Evolutionary conservation across 2,113 vertebrate genomes (phyloP), one percentile per base, ranked within the genome.

Genomic region (Lipotes vexillifer): DNA sequence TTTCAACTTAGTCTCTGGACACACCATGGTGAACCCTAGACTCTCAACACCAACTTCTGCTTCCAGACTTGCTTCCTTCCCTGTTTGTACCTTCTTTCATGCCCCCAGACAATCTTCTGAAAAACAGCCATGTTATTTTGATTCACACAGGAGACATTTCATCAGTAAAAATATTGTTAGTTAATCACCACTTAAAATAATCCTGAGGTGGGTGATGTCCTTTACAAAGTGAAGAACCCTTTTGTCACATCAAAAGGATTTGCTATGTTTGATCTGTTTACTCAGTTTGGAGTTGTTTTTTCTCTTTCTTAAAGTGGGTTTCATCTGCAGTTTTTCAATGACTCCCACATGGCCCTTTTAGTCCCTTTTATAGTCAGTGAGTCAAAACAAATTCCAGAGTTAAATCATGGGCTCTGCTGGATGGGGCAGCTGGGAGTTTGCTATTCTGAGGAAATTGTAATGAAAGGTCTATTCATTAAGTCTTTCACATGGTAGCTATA

Each of bases 391-490:
- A 95, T 94, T 97, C 93, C 93, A 87, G 33, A 88, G 66, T 95
- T 93, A 97, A 92, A 90, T 86, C 94, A 97, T 85, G 69, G 97
- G 17, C 66, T 93, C 69, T 63, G 21, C 21, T 66, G 71, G 84
- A 93, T 95, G 84, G 44, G 93, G 46, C 75, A 96, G 88, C 81
- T 96, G 81, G n/a, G 27, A 93, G 87, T 83, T 94, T 81, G 41
- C 92, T 98, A 92, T 98, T 98, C 84, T 90, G 52, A 98, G 97
- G 92, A 96, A 94, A 87, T 92, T 61, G 71, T 65, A 95, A 92
- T 97, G 94, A 97, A 95, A 97, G 86, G 44, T 87, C 96, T 96
- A 87, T 90, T 98, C 90, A 33, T 92, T 52, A 91, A 44, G 21
- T 91, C 65, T 88, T 97, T 95, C 77, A 89, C 78, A 88, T 92